Conservation (phyloP, 2,797 vertebrate species). For the Lagodon rhomboides region DNA sequence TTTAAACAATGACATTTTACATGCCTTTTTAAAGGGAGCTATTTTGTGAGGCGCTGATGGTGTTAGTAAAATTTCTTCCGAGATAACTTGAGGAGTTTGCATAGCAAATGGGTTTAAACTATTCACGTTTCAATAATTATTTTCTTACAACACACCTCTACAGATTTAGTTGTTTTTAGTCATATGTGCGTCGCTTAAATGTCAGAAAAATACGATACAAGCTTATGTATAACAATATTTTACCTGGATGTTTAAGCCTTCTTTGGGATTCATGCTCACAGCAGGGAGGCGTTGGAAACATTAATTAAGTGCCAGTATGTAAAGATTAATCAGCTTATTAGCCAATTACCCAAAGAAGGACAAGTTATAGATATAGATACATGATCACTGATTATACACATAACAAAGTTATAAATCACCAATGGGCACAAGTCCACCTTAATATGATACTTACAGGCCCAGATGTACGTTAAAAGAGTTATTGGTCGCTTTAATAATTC, state of each 20-base stretch:
- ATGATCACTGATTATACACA: neutral
- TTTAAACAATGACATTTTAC: slow-evolving; percentile 86
- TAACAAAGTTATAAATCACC: neutral
- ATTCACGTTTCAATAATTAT: neutral
- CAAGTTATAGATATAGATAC: slow-evolving; percentile 7
- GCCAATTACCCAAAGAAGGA: slow-evolving; percentile 11
- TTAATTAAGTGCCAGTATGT: slow-evolving; percentile 5
- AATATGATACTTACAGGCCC: neutral
- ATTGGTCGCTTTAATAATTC: neutral
- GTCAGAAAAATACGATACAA: neutral
- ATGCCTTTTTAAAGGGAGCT: slow-evolving; percentile 70
- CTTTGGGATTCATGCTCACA: neutral
- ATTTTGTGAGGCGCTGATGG: slow-evolving; percentile 50
- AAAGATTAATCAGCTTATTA: slow-evolving; percentile 24
- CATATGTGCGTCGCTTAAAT: neutral
- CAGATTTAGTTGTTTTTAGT: neutral
- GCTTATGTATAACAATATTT: neutral
- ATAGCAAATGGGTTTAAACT: slow-evolving; percentile 6
- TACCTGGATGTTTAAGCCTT: neutral
- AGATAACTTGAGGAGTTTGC: slow-evolving; percentile 36
- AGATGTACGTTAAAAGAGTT: neutral
- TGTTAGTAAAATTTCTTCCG: slow-evolving; percentile 39
- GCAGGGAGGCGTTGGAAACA: slow-evolving; percentile 1
- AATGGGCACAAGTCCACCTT: neutral
- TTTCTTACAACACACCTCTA: neutral